Evolutionary conservation across 2,888 invertebrate species (phyloP).

Genomic region (Rhagium mordax): DNA sequence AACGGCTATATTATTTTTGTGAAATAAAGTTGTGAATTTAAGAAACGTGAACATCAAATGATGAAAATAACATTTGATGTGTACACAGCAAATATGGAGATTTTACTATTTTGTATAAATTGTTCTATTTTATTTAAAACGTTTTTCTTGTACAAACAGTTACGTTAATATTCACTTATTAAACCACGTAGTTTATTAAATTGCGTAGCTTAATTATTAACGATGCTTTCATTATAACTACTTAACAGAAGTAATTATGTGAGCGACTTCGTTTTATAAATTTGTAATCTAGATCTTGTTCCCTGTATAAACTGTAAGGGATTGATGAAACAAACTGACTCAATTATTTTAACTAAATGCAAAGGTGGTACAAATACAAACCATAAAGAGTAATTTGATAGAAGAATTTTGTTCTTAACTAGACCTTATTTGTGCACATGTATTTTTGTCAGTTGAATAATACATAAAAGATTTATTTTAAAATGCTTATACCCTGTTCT

Average conservation of each 20-base stretch:
- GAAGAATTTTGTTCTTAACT: not conserved
- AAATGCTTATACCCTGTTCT: not conserved
- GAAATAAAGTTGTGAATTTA: conserved; percentile 10
- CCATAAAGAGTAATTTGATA: not conserved
- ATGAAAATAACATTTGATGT: not conserved
- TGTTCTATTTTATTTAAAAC: not conserved
- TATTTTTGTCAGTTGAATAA: not conserved
- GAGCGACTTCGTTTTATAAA: not conserved
- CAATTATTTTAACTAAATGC: not conserved
- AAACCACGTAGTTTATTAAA: not conserved
- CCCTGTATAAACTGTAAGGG: not conserved
- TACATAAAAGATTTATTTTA: not conserved
- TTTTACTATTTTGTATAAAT: not conserved
- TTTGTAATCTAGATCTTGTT: not conserved
- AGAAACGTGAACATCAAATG: not conserved
- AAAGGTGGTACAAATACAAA: not conserved
- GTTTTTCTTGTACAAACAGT: not conserved
- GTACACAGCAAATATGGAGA: not conserved
- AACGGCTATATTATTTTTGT: conserved; percentile 27
- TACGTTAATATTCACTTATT: not conserved
- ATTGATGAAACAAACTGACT: not conserved
- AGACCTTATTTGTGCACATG: not conserved
- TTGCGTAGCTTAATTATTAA: not conserved
- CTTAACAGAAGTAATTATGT: not conserved
- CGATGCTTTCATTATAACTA: not conserved